Conservation (phyloP, 2,888 invertebrate genomes). For the Heliconius ethilla region DNA sequence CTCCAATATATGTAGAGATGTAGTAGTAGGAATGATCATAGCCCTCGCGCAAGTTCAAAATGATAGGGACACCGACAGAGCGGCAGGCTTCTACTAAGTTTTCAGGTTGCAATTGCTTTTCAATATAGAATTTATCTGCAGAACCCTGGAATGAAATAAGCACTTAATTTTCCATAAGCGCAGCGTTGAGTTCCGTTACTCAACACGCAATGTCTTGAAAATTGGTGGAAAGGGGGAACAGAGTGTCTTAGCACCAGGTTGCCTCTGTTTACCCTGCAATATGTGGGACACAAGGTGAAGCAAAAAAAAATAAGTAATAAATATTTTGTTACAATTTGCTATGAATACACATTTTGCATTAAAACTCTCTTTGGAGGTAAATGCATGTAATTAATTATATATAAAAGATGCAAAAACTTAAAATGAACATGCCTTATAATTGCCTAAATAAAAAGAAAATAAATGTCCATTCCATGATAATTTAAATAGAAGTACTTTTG, state of each 20-base stretch:
- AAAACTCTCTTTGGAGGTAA: not conserved
- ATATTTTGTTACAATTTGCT: not conserved
- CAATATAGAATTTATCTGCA: constrained; percentile 89
- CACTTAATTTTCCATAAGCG: not conserved
- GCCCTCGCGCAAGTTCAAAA: constrained; percentile 88
- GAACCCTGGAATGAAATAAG: constrained; percentile 83
- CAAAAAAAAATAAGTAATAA: not conserved
- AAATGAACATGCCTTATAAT: too few species aligned
- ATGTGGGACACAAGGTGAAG: not conserved
- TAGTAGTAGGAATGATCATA: constrained; percentile 98
- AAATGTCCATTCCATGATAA: not conserved
- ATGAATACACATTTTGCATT: not conserved
- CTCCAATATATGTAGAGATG: constrained; percentile 94
- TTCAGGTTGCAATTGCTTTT: constrained; percentile 91
- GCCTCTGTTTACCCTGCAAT: not conserved
- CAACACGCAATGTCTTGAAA: not conserved
- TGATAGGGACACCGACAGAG: constrained; percentile 85
- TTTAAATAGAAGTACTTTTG: not conserved
- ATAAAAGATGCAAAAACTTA: not conserved
- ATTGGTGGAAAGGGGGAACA: not conserved
- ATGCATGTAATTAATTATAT: not conserved
- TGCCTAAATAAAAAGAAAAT: not conserved
- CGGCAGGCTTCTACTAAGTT: constrained; percentile 89
- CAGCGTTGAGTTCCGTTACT: not conserved
- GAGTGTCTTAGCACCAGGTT: not conserved